These are phyloP conservation scores for Erethizon dorsatum DNA, from an alignment of 2,797 vertebrate genomes.

Conservation along the genomic window DNA sequence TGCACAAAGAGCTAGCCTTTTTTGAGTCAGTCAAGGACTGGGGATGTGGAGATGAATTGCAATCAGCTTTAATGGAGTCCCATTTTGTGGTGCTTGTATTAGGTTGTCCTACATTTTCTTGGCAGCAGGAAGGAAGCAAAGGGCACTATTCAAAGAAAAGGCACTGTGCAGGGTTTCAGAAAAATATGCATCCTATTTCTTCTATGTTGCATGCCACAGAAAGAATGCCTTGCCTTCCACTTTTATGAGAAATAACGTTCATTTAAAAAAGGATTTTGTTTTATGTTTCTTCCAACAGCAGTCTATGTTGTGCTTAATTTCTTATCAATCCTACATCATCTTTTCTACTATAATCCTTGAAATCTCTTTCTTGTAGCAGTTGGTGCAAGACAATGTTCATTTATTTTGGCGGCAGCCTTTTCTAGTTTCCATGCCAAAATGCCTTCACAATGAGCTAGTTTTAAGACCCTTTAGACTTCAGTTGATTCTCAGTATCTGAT, in stretches of 20 bases:
- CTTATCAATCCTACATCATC: constrained; percentile 50
- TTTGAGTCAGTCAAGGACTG: constrained; percentile 45
- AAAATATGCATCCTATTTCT: constrained; percentile 62
- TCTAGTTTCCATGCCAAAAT: constrained; percentile 73
- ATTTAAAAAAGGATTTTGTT: constrained; percentile 67
- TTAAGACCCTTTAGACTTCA: constrained; percentile 77
- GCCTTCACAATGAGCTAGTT: constrained; percentile 81
- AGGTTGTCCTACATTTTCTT: constrained; percentile 85
- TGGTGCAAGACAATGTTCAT: constrained; percentile 77
- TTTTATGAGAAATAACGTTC: constrained; percentile 57
- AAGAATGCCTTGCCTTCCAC: constrained; percentile 62
- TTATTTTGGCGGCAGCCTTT: constrained; percentile 79
- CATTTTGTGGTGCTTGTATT: constrained; percentile 74
- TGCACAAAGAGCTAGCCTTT: constrained; percentile 33
- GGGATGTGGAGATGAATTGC: constrained; percentile 68
- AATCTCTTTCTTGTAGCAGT: constrained; percentile 79
- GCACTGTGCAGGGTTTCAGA: constrained; percentile 59
- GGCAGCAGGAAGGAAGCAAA: constrained; percentile 78
- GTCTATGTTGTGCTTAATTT: constrained; percentile 38
- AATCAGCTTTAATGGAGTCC: constrained; percentile 73
- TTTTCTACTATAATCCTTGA: constrained; percentile 75
- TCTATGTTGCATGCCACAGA: constrained; percentile 34
- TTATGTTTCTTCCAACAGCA: constrained; percentile 34
- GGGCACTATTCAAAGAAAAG: constrained; percentile 74
- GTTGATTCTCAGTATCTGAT: constrained; percentile 67